Percentiles rank a stretch among this genome's conserved stretches.
These are phyloP conservation scores for Oryctes rhinoceros DNA, from an alignment of 1,140 invertebrate genomes.

Conservation along the genomic window DNA sequence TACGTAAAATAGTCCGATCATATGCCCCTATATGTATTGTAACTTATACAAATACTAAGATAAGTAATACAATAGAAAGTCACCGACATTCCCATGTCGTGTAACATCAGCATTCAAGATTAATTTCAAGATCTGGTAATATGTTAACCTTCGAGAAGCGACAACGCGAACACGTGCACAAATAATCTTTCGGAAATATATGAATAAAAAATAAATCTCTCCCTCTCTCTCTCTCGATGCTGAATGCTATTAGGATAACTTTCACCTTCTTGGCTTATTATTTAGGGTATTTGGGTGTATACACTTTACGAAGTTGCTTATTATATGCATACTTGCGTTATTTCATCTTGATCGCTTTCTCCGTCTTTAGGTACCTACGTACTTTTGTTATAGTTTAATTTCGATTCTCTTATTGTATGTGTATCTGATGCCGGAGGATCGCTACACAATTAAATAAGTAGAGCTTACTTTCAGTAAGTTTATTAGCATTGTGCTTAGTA, in stretches of 20 bases:
- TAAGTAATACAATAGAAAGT: slow-evolving; percentile 7
- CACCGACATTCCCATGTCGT: background rate
- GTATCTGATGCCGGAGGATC: no score
- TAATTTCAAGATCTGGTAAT: background rate
- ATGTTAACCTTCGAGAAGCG: background rate
- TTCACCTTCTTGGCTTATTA: slow-evolving; percentile 6
- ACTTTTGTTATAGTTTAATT: background rate
- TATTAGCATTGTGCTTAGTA: no score
- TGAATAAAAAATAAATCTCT: slow-evolving; percentile 11
- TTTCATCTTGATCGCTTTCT: background rate
- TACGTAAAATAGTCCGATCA: background rate
- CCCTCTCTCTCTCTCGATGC: background rate
- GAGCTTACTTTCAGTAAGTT: background rate
- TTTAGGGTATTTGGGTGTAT: slow-evolving; percentile 9
- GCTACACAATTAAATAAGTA: background rate
- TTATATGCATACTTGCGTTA: background rate
- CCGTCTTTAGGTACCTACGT: background rate
- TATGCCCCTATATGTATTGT: background rate
- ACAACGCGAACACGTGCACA: background rate
- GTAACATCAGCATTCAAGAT: background rate
- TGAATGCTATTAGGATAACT: background rate
- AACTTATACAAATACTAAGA: background rate
- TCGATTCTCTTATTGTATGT: background rate
- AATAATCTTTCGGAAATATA: background rate
- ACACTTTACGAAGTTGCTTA: background rate